Percentiles rank a stretch among this genome's conserved stretches.
Conservation (phyloP, 35 echinoderm and acorn worm species). For the Ophioderma brevispina region DNA sequence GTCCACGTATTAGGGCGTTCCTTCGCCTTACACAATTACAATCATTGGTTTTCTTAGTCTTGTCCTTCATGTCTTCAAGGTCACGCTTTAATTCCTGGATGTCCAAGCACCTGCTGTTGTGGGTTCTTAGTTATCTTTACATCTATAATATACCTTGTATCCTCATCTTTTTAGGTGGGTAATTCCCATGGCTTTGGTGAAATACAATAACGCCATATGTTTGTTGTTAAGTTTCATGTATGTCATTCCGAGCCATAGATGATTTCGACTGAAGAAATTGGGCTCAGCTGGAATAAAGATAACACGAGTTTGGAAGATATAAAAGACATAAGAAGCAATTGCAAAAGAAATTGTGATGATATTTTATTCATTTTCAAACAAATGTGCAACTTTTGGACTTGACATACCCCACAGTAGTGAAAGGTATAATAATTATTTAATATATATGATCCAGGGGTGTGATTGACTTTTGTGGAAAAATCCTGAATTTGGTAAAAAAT, state of each 20-base stretch:
- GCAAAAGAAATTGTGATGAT: not conserved
- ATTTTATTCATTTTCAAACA: too few species aligned
- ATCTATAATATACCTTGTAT: slow-evolving; percentile 49
- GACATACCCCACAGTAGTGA: too few species aligned
- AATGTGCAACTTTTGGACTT: too few species aligned
- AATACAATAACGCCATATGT: slow-evolving; percentile 71
- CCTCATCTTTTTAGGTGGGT: slow-evolving; percentile 80
- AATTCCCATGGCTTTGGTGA: slow-evolving; percentile 76
- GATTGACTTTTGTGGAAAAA: too few species aligned
- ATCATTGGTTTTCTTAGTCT: too few species aligned
- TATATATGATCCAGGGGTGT: not conserved
- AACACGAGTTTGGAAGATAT: not conserved
- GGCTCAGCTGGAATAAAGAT: slow-evolving; percentile 76
- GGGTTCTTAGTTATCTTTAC: too few species aligned
- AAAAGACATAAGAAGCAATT: slow-evolving; percentile 7
- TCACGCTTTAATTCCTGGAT: too few species aligned
- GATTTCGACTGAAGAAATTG: slow-evolving; percentile 96
- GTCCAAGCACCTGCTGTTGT: too few species aligned
- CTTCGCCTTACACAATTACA: too few species aligned
- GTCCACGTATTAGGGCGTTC: too few species aligned
- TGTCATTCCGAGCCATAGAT: slow-evolving; percentile 87
- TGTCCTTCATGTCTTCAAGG: too few species aligned
- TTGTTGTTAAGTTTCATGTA: slow-evolving; percentile 69
- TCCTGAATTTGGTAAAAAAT: too few species aligned
- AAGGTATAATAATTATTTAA: not conserved